A percentile compares a stretch with the other conserved stretches of the same genome.
Conservation (phyloP, 2,797 vertebrate species). For the Falco berigora region DNA sequence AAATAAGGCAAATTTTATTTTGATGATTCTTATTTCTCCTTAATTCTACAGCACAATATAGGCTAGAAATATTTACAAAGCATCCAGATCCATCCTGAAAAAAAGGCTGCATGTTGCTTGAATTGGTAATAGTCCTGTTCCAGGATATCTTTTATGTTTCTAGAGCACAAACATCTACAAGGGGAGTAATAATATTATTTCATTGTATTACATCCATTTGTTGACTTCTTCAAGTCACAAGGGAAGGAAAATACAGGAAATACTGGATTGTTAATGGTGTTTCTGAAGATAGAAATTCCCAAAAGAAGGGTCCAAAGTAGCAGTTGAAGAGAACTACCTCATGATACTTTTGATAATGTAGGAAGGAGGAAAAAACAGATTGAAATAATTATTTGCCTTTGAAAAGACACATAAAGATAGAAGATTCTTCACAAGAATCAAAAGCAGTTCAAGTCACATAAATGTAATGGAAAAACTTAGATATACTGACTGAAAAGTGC, state of each 20-base stretch:
- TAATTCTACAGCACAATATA: neutral
- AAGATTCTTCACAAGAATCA: neutral
- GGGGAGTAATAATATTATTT: neutral
- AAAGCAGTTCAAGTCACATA: neutral
- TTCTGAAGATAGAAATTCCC: neutral
- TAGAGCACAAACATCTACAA: neutral
- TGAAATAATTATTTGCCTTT: neutral
- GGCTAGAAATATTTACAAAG: slow-evolving; percentile 15
- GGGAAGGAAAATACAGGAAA: neutral
- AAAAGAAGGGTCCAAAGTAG: neutral
- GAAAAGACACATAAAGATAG: neutral
- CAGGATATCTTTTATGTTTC: neutral
- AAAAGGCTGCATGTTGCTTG: neutral
- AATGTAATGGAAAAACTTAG: neutral
- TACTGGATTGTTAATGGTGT: neutral
- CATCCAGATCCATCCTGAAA: neutral
- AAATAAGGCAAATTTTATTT: slow-evolving; percentile 1
- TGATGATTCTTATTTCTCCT: neutral
- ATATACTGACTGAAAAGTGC: neutral
- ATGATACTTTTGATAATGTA: neutral
- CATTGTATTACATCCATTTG: neutral
- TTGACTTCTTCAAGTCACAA: neutral
- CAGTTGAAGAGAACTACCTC: neutral
- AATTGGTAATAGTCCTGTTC: neutral
- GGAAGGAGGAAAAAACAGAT: neutral